A percentile compares a stretch with the other conserved stretches of the same genome.
These are phyloP conservation scores for Nibea coibor DNA, from an alignment of 2,113 vertebrate species.

Conservation along the genomic window DNA sequence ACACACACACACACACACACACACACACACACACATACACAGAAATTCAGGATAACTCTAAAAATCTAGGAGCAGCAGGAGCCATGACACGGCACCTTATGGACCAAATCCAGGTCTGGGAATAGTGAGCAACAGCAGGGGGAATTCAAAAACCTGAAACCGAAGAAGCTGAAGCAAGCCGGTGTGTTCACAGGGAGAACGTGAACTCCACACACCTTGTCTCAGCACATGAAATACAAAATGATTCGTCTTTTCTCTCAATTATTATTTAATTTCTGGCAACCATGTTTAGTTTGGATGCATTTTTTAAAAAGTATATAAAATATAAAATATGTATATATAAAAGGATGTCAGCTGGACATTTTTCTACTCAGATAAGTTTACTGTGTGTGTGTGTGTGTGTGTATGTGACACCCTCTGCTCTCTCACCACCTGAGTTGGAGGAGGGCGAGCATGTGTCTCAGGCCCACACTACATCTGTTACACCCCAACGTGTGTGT, in stretches of 20 bases:
- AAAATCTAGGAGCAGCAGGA: neutral
- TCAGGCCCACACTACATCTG: conserved; percentile 74
- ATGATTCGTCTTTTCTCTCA: neutral
- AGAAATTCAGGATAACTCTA: neutral
- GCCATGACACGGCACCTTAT: neutral
- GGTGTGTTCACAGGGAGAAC: neutral
- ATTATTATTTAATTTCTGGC: neutral
- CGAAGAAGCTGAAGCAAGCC: neutral
- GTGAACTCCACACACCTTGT: neutral
- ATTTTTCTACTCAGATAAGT: neutral
- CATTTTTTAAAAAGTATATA: too few relatives aligned
- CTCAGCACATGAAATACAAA: neutral
- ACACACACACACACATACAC: neutral
- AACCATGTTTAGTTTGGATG: neutral
- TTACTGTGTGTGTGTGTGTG: conserved; percentile 2
- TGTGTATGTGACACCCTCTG: conserved; percentile 11
- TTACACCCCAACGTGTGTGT: conserved; percentile 43
- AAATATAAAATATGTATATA: too few relatives aligned
- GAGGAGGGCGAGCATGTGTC: conserved; percentile 69
- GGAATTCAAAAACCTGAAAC: neutral
- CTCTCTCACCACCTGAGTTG: conserved; percentile 61
- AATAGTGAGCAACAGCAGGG: neutral
- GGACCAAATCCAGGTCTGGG: neutral
- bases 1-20: neutral
- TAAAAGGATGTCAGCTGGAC: neutral